phyloP scores from a whole-genome alignment of 2,797 vertebrate genomes.

The Tolypeutes matacus region DNA sequence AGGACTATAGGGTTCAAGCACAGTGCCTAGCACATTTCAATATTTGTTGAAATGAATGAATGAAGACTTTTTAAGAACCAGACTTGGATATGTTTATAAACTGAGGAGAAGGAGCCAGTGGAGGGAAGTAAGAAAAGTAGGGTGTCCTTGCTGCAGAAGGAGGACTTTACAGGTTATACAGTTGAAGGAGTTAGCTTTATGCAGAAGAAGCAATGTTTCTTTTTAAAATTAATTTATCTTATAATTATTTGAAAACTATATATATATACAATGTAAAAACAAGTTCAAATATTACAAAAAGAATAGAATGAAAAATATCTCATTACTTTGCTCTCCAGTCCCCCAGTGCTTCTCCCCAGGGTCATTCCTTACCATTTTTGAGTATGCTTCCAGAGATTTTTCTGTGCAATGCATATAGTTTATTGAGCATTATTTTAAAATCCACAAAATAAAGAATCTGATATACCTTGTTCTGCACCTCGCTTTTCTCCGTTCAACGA shows the following conservation, averaged over 20 bases:
- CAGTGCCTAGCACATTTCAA: neutral
- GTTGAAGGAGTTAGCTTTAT: constrained; percentile 18
- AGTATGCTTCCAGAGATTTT: constrained; percentile 41
- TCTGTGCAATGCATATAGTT: neutral
- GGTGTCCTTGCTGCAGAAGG: constrained; percentile 3
- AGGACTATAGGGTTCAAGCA: neutral
- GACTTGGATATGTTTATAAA: constrained; percentile 22
- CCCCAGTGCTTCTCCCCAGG: neutral
- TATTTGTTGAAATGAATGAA: constrained; percentile 65
- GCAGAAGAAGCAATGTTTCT: constrained; percentile 28
- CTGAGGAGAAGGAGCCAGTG: neutral
- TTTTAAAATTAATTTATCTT: constrained; percentile 39
- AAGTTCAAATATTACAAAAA: constrained; percentile 27
- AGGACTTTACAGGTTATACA: neutral
- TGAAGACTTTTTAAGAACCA: constrained; percentile 63
- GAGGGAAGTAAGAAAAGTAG: neutral
- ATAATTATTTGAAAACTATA: constrained; percentile 65
- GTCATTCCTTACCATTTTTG: constrained; percentile 36
- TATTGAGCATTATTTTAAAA: neutral
- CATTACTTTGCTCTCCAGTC: neutral
- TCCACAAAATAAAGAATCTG: neutral
- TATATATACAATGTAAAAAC: constrained; percentile 9
- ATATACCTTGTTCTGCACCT: neutral
- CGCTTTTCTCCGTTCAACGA: constrained; percentile 50
- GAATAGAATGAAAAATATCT: constrained; percentile 51